Evolutionary conservation across 2,888 invertebrate species (phyloP), one percentile per base, ranked within the genome.

Genomic region (Drosophila anomelani): DNA sequence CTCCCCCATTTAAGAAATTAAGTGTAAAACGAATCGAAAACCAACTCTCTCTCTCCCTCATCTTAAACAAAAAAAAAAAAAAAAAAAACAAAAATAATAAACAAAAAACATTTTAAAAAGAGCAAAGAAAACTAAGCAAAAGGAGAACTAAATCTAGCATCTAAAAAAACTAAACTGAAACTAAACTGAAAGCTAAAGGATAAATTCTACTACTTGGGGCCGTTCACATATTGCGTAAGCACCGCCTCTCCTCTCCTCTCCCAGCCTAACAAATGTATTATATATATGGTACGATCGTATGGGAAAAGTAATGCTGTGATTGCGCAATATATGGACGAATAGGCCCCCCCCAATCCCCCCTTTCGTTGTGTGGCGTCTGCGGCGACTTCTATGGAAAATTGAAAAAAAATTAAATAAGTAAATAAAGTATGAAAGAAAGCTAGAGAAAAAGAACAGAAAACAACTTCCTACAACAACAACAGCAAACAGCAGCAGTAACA

Each of bases 301-400:
- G 46, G 46, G 26, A n/a, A 7, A 32, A 32, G 32, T 13, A 13
- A 20, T 32, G 29, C 32, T 53, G 51, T 15, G 15, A 15, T 23
- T 20, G 51, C 51, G 34, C 51, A 23, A 53, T 53, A 23, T 36
- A 1, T 53, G 51, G 12, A 36, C 51, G 51, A 20, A 34, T 20
- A 8, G 1, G 49, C 20, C 20, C 34, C 20, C 34, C 51, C 32
- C 32, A 32, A 23, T 23, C 23, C 8, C 29, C 51, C 51, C 51
- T 53, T 84, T 78, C 77, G 86, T 88, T 88, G 87, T 84, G 86
- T 80, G 84, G 81, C 76, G 86, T 75, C 78, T 69, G 76, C 69
- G 86, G 80, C 83, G 80, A 85, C 82, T 68, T 78, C 75, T 78
- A 69, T 67, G 38, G 15, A 44, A 49, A 68, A 55, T 15, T 15